Conservation (phyloP, 2,888 invertebrate genomes). For the Aphidoletes aphidimyza region DNA sequence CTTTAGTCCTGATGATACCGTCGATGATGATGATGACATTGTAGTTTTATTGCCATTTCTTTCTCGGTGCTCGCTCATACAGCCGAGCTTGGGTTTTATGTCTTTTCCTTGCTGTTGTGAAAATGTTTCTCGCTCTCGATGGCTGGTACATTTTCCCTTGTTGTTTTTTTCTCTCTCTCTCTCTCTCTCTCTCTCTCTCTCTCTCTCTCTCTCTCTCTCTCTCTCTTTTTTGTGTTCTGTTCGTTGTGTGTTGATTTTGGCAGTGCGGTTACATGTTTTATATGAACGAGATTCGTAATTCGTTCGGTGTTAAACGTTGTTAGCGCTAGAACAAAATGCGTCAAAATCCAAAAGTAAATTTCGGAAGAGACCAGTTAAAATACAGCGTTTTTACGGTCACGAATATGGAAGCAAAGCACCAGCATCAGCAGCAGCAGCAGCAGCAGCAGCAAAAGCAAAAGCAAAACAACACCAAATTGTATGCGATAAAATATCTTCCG, state of each 20-base stretch:
- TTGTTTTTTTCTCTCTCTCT: neutral
- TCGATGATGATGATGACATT: constrained; percentile 45
- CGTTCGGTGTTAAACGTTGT: constrained; percentile 48
- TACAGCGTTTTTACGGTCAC: constrained; percentile 30
- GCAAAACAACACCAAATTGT: neutral
- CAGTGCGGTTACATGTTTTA: constrained; percentile 45
- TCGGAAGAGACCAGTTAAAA: constrained; percentile 12
- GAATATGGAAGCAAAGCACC: neutral
- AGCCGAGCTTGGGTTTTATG: neutral
- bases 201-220: neutral
- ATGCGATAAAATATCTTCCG: constrained; percentile 33
- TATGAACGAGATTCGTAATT: constrained; percentile 35
- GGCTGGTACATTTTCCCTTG: neutral
- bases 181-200: neutral
- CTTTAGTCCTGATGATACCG: constrained; percentile 29
- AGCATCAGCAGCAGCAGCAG: neutral
- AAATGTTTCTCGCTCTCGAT: neutral
- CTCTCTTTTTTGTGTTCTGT: neutral
- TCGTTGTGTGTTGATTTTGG: constrained; percentile 27
- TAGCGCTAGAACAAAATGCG: constrained; percentile 42
- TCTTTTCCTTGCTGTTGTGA: neutral
- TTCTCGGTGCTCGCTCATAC: neutral
- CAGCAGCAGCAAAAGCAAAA: neutral
- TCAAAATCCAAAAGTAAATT: constrained; percentile 42
- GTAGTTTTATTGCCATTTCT: constrained; percentile 43